phyloP scores from a whole-genome alignment of 1,140 invertebrate genomes.

The Trichonephila inaurata region DNA sequence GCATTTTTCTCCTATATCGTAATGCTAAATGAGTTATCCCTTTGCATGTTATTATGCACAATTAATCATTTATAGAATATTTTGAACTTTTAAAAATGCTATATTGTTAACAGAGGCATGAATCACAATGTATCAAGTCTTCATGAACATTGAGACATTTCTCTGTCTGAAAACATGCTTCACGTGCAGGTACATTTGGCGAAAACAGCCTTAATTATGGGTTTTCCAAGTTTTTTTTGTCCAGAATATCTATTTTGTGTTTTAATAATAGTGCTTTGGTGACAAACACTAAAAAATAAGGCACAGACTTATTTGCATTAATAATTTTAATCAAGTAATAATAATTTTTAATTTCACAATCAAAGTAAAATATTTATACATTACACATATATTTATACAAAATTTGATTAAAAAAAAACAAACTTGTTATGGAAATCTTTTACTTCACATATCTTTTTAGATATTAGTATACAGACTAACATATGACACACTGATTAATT shows the following conservation, averaged over 20 bases:
- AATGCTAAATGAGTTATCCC: too few relatives aligned
- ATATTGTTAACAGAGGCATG: too few relatives aligned
- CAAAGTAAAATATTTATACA: constrained; percentile 69
- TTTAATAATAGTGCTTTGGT: background rate
- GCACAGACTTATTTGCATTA: background rate
- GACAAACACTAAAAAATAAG: background rate
- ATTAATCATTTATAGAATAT: too few relatives aligned
- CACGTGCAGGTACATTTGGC: too few relatives aligned
- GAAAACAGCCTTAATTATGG: too few relatives aligned
- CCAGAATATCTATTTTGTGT: background rate
- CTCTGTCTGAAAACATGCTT: too few relatives aligned
- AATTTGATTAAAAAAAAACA: constrained; percentile 73
- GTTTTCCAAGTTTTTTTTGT: too few relatives aligned
- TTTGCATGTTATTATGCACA: too few relatives aligned
- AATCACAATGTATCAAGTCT: too few relatives aligned
- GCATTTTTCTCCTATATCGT: too few relatives aligned
- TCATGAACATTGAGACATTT: too few relatives aligned
- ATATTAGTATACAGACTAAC: constrained; percentile 1
- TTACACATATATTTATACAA: constrained; percentile 72
- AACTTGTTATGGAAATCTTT: constrained; percentile 21
- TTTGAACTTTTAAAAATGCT: too few relatives aligned
- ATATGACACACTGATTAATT: constrained; percentile 47
- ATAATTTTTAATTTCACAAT: constrained; percentile 67
- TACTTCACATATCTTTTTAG: background rate
- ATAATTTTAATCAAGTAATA: constrained; percentile 73